A percentile compares a stretch with the other conserved stretches of the same genome.
Evolutionary conservation across 2,113 vertebrate genomes (phyloP).

Genomic region (Electrona antarctica): DNA sequence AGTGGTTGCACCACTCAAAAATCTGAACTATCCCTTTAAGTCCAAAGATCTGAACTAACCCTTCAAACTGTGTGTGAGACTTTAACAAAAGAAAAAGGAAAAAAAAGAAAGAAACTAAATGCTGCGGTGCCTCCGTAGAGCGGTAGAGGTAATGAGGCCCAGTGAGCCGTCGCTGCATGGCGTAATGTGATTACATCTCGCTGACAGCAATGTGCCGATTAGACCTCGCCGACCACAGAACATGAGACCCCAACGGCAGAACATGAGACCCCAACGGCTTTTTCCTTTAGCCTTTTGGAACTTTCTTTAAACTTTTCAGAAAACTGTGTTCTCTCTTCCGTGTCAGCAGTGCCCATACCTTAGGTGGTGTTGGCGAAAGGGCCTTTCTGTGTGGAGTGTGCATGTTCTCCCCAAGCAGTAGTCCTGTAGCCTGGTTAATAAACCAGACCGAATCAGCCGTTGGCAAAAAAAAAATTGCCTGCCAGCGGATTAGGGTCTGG

Average conservation of each 20-base stretch:
- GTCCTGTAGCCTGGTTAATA: too few species aligned
- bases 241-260: constrained; percentile 38
- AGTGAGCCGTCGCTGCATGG: constrained; percentile 58
- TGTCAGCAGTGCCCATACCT: too few species aligned
- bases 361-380: too few species aligned
- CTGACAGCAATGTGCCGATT: constrained; percentile 72
- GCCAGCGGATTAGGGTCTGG: too few species aligned
- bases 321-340: too few species aligned
- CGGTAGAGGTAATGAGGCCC: constrained; percentile 57
- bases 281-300: constrained; percentile 46
- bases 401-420: too few species aligned
- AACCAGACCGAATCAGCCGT: too few species aligned
- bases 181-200: constrained; percentile 77
- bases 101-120: constrained; percentile 21
- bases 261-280: constrained; percentile 25
- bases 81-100: background rate
- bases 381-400: too few species aligned
- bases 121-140: constrained; percentile 31
- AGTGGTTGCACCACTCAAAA: too few species aligned
- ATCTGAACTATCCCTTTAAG: too few species aligned
- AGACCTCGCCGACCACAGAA: constrained; percentile 65
- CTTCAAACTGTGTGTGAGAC: constrained; percentile 6
- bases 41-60: too few species aligned
- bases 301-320: constrained; percentile 14
- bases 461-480: too few species aligned